Percentiles rank a stretch among this genome's conserved stretches.
These are phyloP conservation scores for Oligia latruncula DNA, from an alignment of 2,888 invertebrate species.

Conservation along the genomic window DNA sequence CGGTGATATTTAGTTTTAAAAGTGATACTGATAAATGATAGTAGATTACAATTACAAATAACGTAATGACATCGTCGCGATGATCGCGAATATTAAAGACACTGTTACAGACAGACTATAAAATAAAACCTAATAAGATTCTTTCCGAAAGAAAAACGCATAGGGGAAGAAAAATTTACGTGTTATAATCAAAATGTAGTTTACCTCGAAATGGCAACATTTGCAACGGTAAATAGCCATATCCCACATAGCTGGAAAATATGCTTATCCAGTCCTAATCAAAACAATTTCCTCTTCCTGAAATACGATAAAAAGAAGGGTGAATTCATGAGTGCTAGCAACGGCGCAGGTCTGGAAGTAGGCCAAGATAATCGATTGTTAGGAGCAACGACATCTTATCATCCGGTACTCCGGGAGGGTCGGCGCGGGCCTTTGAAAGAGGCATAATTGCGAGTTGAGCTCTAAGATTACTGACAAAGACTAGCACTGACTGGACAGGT, in stretches of 20 bases:
- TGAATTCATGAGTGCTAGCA: constrained; percentile 15
- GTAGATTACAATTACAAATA: neutral
- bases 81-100: neutral
- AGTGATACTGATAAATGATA: neutral
- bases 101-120: neutral
- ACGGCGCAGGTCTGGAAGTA: constrained; percentile 27
- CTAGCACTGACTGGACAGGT: neutral
- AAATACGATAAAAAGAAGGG: constrained; percentile 5
- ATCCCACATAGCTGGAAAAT: neutral
- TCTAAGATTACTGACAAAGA: neutral
- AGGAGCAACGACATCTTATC: constrained; percentile 56
- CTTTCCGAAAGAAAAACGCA: neutral
- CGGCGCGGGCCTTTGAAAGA: neutral
- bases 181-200: neutral
- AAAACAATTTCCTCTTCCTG: neutral
- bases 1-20: neutral
- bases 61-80: neutral
- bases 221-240: neutral
- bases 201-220: neutral
- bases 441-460: neutral
- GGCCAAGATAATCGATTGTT: constrained; percentile 54
- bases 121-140: neutral
- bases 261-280: neutral
- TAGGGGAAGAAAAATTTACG: too few species aligned
- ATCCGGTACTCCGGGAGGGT: constrained; percentile 7